phyloP scores from a whole-genome alignment of 2,888 invertebrate species.

The Epinotia demarniana region DNA sequence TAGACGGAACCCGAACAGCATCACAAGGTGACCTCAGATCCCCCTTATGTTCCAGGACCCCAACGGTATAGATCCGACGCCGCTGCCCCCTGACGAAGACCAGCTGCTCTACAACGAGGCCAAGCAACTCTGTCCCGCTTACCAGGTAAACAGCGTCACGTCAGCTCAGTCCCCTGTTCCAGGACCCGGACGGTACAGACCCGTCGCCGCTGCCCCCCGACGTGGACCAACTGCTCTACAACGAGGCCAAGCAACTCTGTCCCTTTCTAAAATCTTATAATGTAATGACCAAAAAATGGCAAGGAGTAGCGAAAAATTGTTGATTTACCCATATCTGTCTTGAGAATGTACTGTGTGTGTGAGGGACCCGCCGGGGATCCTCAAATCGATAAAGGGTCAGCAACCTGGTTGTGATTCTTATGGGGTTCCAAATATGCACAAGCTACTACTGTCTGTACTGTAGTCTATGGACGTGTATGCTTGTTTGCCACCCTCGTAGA shows the following conservation, averaged over 20 bases:
- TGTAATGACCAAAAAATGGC: too few species aligned
- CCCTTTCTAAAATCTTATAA: too few species aligned
- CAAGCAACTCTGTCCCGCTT: constrained; percentile 87
- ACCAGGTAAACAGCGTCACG: constrained; percentile 84
- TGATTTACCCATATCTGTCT: too few species aligned
- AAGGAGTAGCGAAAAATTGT: too few species aligned
- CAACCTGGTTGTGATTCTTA: too few species aligned
- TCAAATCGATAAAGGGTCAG: too few species aligned
- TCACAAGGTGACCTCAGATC: constrained; percentile 3
- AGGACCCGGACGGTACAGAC: constrained; percentile 54
- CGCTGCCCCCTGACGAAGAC: constrained; percentile 57
- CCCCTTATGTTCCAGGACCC: constrained; percentile 54
- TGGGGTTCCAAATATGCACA: too few species aligned
- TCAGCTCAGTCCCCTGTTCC: constrained; percentile 16
- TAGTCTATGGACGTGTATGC: too few species aligned
- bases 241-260: constrained; percentile 88
- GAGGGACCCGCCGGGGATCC: too few species aligned
- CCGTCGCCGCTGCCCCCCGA: constrained; percentile 52
- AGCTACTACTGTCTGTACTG: too few species aligned
- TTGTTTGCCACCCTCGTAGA: too few species aligned
- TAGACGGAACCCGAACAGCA: neutral
- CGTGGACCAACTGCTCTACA: constrained; percentile 79
- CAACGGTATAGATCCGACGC: constrained; percentile 43
- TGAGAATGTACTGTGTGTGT: too few species aligned
- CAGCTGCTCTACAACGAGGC: constrained; percentile 87